Evolutionary conservation across 2,888 invertebrate species (phyloP).

Genomic region (Dysmachus trigonus): DNA sequence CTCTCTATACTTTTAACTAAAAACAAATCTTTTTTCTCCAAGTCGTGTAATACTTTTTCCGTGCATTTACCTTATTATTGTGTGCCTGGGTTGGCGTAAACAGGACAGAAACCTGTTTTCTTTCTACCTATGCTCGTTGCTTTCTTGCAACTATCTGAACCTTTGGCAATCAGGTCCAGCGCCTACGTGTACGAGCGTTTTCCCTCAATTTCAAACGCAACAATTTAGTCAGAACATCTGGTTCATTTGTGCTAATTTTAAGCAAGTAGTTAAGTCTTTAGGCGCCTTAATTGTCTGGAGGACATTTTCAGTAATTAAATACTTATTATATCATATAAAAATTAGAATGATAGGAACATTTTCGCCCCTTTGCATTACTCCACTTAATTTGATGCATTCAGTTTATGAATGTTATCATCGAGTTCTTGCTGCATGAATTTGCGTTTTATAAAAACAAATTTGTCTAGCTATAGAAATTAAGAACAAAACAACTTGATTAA

Average conservation of each 20-base stretch:
- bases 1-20: background rate
- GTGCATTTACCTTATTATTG: constrained; percentile 4
- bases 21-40: constrained; percentile 19
- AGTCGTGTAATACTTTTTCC: background rate
- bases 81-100: constrained; percentile 7
- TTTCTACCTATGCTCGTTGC: background rate
- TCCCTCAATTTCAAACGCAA: background rate
- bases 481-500: background rate
- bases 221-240: constrained; percentile 16
- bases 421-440: background rate
- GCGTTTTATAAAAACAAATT: too few relatives aligned
- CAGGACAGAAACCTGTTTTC: constrained; percentile 18
- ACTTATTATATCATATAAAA: background rate
- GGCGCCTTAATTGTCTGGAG: background rate
- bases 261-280: background rate
- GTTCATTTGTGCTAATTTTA: background rate
- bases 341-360: background rate
- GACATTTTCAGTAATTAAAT: background rate
- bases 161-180: constrained; percentile 19
- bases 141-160: background rate
- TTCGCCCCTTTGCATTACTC: background rate
- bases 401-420: background rate
- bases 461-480: background rate
- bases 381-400: background rate
- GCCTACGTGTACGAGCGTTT: constrained; percentile 7